These are phyloP conservation scores for Drosophila antonietae DNA, from an alignment of 2,888 invertebrate species.

Conservation along the genomic window DNA sequence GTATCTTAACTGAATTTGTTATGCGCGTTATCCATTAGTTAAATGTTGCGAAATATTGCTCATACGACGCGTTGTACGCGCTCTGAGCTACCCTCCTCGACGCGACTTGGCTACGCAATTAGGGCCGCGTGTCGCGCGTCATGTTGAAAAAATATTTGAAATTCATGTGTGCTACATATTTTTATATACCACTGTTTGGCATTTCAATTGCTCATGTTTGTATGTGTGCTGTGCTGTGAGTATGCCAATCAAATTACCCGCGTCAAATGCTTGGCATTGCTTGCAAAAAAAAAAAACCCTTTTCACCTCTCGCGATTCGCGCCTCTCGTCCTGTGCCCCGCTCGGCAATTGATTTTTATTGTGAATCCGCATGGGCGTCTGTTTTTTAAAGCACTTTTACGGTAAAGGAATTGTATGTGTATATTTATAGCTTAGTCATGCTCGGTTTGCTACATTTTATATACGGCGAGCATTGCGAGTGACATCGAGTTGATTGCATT, in stretches of 20 bases:
- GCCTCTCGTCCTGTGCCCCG: constrained; percentile 21
- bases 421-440: constrained; percentile 62
- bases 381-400: constrained; percentile 45
- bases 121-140: constrained; percentile 69
- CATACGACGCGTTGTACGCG: constrained; percentile 44
- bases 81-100: neutral
- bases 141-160: constrained; percentile 74
- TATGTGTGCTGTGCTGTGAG: constrained; percentile 26
- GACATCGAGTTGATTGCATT: constrained; percentile 60
- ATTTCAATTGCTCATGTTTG: constrained; percentile 62
- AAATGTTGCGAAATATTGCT: constrained; percentile 74
- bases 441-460: constrained; percentile 57
- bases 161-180: constrained; percentile 71
- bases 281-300: constrained; percentile 40
- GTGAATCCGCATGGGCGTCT: constrained; percentile 46
- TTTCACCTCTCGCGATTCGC: neutral
- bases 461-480: constrained; percentile 33
- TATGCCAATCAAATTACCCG: constrained; percentile 78
- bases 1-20: constrained; percentile 44
- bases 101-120: constrained; percentile 43
- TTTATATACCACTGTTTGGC: constrained; percentile 56
- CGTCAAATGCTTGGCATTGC: constrained; percentile 76
- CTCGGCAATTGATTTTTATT: constrained; percentile 68
- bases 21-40: constrained; percentile 65
- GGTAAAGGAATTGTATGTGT: constrained; percentile 35